Evolutionary conservation across 2,888 invertebrate species (phyloP).

Genomic region (Choristoneura rosaceana): DNA sequence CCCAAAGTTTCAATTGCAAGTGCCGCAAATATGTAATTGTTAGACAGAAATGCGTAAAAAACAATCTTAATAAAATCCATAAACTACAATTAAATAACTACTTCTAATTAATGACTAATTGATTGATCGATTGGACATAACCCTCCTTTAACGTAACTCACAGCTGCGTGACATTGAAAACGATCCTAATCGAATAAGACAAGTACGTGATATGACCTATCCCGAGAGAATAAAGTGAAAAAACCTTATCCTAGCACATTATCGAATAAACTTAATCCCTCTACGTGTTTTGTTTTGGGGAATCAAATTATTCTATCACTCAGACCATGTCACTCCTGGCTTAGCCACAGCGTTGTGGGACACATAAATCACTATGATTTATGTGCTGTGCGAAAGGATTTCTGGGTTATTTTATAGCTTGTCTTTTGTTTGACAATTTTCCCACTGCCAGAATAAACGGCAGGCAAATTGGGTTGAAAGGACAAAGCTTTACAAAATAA

Average conservation of each 20-base stretch:
- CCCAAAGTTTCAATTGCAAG: too few relatives aligned
- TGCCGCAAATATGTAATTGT: too few relatives aligned
- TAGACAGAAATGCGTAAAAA: too few relatives aligned
- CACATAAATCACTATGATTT: conserved; percentile 14
- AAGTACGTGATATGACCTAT: conserved; percentile 1
- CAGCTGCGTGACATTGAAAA: not conserved
- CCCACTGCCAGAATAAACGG: too few relatives aligned
- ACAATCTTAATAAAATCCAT: too few relatives aligned
- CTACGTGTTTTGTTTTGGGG: conserved; percentile 15
- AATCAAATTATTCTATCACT: conserved; percentile 24
- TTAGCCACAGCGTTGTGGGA: not conserved
- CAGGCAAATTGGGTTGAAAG: too few relatives aligned
- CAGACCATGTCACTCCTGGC: conserved; percentile 5
- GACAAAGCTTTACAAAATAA: too few relatives aligned
- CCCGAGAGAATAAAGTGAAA: conserved; percentile 1
- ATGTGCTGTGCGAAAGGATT: not conserved
- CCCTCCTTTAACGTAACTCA: too few relatives aligned
- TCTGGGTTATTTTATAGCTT: not conserved
- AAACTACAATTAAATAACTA: too few relatives aligned
- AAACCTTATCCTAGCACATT: conserved; percentile 10
- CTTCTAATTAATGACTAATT: too few relatives aligned
- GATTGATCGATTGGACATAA: too few relatives aligned
- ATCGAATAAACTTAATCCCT: conserved; percentile 19
- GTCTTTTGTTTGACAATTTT: not conserved
- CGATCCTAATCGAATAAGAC: not conserved